A percentile compares a stretch with the other conserved stretches of the same genome.
phyloP scores from a whole-genome alignment of 2,888 invertebrate species.

The Conistra vaccinii region DNA sequence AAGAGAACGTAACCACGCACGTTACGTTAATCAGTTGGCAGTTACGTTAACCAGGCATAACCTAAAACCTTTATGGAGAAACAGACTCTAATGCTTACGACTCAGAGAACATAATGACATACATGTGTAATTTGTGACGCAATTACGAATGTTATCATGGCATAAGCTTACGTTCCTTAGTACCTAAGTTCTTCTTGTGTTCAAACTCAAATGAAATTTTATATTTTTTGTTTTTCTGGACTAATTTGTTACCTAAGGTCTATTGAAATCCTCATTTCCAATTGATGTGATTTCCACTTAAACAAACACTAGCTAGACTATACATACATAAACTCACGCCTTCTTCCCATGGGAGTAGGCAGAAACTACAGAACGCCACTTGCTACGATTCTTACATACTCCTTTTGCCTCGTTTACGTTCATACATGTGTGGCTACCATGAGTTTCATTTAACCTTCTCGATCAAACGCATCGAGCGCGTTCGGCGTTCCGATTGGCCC shows the following conservation, averaged over 20 bases:
- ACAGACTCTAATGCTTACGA: conserved; percentile 38
- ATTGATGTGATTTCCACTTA: too few relatives aligned
- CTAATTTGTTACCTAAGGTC: background rate
- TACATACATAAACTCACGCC: too few relatives aligned
- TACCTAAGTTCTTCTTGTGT: background rate
- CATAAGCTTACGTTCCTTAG: conserved; percentile 13
- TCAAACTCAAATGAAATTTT: background rate
- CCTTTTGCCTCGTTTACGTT: too few relatives aligned
- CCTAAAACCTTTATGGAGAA: conserved; percentile 29
- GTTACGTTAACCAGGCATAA: conserved; percentile 38
- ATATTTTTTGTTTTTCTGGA: background rate
- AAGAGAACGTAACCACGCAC: conserved; percentile 46
- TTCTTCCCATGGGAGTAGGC: too few relatives aligned
- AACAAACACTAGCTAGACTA: too few relatives aligned
- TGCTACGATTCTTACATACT: too few relatives aligned
- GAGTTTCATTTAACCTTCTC: too few relatives aligned
- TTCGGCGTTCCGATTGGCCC: too few relatives aligned
- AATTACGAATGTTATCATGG: conserved; percentile 39
- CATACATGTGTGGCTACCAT: too few relatives aligned
- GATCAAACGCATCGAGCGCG: too few relatives aligned
- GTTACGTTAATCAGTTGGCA: conserved; percentile 47
- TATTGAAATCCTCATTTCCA: too few relatives aligned
- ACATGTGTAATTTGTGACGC: conserved; percentile 43
- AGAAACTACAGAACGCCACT: too few relatives aligned
- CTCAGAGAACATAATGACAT: conserved; percentile 40